Conservation (phyloP, 2,113 vertebrate genomes). For the Pteronura brasiliensis region DNA sequence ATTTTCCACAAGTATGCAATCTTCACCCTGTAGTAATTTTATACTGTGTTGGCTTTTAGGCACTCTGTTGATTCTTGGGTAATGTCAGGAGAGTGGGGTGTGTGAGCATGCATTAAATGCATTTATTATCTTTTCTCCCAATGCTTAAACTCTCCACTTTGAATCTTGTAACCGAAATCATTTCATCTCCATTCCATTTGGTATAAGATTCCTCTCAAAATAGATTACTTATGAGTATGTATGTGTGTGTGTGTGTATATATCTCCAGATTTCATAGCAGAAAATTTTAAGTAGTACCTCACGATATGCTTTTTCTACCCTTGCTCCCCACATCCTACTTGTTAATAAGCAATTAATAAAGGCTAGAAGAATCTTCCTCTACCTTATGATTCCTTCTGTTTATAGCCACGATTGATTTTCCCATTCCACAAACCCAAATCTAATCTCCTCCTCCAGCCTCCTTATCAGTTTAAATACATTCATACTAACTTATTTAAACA, state of each 20-base stretch:
- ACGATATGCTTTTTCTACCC: background rate
- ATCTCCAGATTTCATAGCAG: background rate
- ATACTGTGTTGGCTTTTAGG: background rate
- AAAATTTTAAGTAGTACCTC: background rate
- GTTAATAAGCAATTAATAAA: background rate
- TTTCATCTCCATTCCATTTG: slow-evolving; percentile 22
- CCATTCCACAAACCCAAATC: background rate
- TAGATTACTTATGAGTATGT: background rate
- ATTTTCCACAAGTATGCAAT: background rate
- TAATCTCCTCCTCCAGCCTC: background rate
- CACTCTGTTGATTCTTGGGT: background rate
- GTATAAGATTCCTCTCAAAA: background rate
- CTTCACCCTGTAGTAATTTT: background rate
- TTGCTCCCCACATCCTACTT: background rate
- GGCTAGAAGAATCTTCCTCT: background rate
- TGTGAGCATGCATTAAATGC: background rate
- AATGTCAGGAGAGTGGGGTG: background rate
- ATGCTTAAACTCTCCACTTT: background rate
- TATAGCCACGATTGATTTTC: background rate
- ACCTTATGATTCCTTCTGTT: background rate
- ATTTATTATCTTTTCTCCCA: background rate
- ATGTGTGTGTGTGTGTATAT: background rate
- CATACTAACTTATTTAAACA: background rate
- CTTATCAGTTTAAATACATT: background rate
- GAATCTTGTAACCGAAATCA: background rate